These are phyloP conservation scores for Carcinoscorpius rotundicauda DNA, from an alignment of 1,140 invertebrate species.

Conservation along the genomic window DNA sequence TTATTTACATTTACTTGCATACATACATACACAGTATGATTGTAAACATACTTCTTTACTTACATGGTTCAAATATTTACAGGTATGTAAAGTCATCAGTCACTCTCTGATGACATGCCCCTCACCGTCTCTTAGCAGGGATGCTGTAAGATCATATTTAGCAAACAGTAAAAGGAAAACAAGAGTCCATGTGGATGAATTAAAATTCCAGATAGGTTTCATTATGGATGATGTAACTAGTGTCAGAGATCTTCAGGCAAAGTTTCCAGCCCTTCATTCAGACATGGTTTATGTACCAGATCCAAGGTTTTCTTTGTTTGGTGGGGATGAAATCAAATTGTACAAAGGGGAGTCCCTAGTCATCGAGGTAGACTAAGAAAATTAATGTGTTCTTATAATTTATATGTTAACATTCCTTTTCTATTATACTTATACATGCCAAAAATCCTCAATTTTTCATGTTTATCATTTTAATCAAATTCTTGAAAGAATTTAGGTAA, in stretches of 20 bases:
- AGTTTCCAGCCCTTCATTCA: conserved; percentile 62
- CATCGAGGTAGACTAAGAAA: conserved; percentile 48
- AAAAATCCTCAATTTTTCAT: too few relatives aligned
- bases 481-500: too few relatives aligned
- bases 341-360: conserved; percentile 92
- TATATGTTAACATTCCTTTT: too few relatives aligned
- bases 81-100: conserved; percentile 64
- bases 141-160: conserved; percentile 6
- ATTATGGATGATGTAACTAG: conserved; percentile 89
- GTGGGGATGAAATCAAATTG: conserved; percentile 47
- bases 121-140: conserved; percentile 57
- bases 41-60: too few relatives aligned
- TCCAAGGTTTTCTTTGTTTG: conserved; percentile 70
- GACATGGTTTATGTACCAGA: conserved; percentile 81
- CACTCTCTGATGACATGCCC: conserved; percentile 88
- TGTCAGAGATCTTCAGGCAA: conserved; percentile 75
- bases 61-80: not conserved
- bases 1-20: too few relatives aligned
- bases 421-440: too few relatives aligned
- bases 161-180: conserved; percentile 4
- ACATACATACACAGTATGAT: too few relatives aligned
- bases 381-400: too few relatives aligned
- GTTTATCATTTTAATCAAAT: too few relatives aligned
- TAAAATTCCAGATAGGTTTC: conserved; percentile 57
- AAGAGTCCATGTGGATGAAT: conserved; percentile 24